Conservation (phyloP, 2,797 vertebrate genomes). For the Manis crassicaudata region DNA sequence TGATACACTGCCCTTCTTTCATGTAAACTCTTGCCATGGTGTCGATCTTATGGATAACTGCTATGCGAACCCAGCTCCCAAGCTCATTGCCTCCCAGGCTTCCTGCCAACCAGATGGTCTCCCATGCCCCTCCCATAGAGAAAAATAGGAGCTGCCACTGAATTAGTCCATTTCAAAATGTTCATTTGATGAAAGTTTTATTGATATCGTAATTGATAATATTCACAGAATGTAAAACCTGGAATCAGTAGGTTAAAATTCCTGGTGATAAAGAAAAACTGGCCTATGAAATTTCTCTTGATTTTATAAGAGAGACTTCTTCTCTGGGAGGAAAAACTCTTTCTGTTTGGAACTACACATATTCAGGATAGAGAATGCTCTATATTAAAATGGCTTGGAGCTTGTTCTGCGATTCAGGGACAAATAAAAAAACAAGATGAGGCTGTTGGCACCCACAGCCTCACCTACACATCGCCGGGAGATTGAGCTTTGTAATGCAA, state of each 20-base stretch:
- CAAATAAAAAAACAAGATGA: not conserved
- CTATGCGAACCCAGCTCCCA: not conserved
- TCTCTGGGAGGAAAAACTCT: not conserved
- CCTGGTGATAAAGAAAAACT: not conserved
- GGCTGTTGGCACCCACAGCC: not conserved
- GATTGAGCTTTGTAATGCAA: not conserved
- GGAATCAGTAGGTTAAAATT: conserved; percentile 26
- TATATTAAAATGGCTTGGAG: not conserved
- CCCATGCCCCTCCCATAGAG: not conserved
- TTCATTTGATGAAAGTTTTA: conserved; percentile 3
- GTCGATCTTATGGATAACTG: not conserved
- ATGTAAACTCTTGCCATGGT: not conserved
- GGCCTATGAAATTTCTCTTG: not conserved
- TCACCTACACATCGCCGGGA: not conserved
- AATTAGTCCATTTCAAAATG: not conserved
- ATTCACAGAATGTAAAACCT: conserved; percentile 11
- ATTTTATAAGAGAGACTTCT: conserved; percentile 9
- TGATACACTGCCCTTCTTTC: not conserved
- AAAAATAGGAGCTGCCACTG: not conserved
- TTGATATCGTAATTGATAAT: conserved; percentile 7
- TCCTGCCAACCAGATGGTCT: not conserved
- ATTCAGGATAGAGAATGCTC: not conserved
- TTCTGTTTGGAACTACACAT: not conserved
- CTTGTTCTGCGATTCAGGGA: not conserved
- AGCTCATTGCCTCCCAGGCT: not conserved